Base-by-base conservation (phyloP, 2,888 invertebrate species). In the Drosophila mimica region DNA sequence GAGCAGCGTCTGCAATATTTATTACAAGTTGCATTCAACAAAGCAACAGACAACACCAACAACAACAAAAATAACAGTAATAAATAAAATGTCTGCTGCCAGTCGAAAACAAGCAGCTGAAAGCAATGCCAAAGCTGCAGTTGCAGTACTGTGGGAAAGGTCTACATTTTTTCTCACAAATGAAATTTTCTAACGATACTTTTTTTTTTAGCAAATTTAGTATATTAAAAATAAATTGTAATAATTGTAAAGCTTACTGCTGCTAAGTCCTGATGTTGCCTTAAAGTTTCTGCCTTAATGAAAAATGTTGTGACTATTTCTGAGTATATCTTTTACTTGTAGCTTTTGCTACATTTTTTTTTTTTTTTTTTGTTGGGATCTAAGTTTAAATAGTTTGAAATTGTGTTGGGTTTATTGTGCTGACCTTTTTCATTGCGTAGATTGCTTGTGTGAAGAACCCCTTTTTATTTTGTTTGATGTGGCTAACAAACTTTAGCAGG, bases 1-100 rank as follows among this genome's bases (percentile, higher is more conserved):
- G 58, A 75, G 66, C 73, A 75, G 63, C 74, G 51, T 30, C 66
- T 75, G 87, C 84, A 87, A 87, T 89, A 87, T 88, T 88, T 88
- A 88, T 88, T 87, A 77, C 89, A 79, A 78, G 75, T 79, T 79
- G 87, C 89, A 82, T 83, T 77, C 82, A 83, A 58, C 62, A 62
- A 38, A 76, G 67, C 64, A 69, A 61, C 66, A 69, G 40, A 54
- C 53, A 54, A 49, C 28, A 46, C 28, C 70, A 83, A 64, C 53
- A 66, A 69, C 67, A 64, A 40, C 31, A 58, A 43, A 7, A 25
- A 25, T 36, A 31, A 20, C 15, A 20, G 78, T 57, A 73, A 68
- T 67, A 70, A 58, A 57, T 49, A 83, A 77, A 80, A 79, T 70
- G 80, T 74, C 73, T 79, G 66, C 71, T 72, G 73, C 64, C 74